These are phyloP conservation scores for Physeter macrocephalus DNA, from an alignment of 2,113 vertebrate species.

Conservation along the genomic window DNA sequence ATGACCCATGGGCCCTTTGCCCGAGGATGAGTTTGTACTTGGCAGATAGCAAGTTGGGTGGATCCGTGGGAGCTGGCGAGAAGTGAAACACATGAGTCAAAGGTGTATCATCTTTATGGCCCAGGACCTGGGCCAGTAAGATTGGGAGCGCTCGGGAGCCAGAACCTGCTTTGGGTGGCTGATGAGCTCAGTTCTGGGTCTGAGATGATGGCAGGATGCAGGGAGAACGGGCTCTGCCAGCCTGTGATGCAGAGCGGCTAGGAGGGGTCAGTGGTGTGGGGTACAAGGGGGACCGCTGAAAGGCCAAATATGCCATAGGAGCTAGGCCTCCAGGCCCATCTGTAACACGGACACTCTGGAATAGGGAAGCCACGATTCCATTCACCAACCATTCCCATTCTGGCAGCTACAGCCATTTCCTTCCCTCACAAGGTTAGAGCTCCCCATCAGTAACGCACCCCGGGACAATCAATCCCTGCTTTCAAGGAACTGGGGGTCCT, in stretches of 20 bases:
- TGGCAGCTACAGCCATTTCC: neutral
- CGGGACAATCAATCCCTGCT: neutral
- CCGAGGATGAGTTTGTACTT: conserved; percentile 41
- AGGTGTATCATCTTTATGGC: neutral
- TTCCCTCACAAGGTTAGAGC: neutral
- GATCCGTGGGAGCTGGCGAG: conserved; percentile 34
- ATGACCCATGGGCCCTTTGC: neutral
- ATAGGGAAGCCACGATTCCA: neutral
- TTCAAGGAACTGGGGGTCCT: neutral
- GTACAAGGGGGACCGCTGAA: neutral
- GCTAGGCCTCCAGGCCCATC: neutral
- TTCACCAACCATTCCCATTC: neutral
- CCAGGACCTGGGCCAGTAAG: neutral
- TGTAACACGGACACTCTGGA: neutral
- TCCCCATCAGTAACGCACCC: neutral
- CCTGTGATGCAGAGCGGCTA: neutral
- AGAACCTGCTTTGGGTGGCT: neutral
- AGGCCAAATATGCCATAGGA: neutral
- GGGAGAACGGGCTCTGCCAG: neutral
- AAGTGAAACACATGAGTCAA: conserved; percentile 57
- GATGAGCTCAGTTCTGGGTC: neutral
- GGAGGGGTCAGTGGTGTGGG: neutral
- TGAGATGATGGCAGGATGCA: neutral
- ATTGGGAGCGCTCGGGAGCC: neutral
- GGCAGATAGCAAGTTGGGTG: conserved; percentile 43